Conservation (phyloP, 1,140 invertebrate species). For the Drosophila baimaii region DNA sequence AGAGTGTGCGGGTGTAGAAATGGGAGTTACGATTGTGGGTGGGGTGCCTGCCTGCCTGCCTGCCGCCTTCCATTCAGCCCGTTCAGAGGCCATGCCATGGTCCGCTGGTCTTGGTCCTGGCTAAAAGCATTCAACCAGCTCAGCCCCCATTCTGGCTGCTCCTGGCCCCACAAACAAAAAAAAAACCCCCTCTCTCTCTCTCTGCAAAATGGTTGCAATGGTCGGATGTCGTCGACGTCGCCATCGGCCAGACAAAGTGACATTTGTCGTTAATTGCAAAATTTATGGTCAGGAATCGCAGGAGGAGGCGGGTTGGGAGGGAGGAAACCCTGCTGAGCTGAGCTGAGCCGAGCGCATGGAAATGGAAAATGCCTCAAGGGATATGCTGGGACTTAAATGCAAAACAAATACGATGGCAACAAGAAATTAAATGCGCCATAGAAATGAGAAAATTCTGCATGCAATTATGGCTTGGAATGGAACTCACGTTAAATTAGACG, state of each 20-base stretch:
- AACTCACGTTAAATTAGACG: slow-evolving; percentile 67
- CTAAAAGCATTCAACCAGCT: slow-evolving; percentile 66
- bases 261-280: slow-evolving; percentile 83
- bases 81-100: slow-evolving; percentile 45
- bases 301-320: not conserved
- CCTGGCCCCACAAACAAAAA: slow-evolving; percentile 15
- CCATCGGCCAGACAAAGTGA: slow-evolving; percentile 75
- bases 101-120: slow-evolving; percentile 59
- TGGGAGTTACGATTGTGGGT: slow-evolving; percentile 6
- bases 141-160: slow-evolving; percentile 6
- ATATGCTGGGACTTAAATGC: slow-evolving; percentile 27
- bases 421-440: slow-evolving; percentile 10
- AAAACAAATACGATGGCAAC: slow-evolving; percentile 38
- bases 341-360: slow-evolving; percentile 5
- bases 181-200: not conserved
- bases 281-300: slow-evolving; percentile 76
- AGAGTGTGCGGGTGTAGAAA: slow-evolving; percentile 58
- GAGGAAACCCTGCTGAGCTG: slow-evolving; percentile 24
- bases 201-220: slow-evolving; percentile 49
- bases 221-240: slow-evolving; percentile 48
- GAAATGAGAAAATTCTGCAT: slow-evolving; percentile 41
- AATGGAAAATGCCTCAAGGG: slow-evolving; percentile 47
- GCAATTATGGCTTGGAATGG: slow-evolving; percentile 24
- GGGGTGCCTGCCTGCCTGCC: not conserved
- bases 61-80: slow-evolving; percentile 16